Evolutionary conservation across 1,140 invertebrate species (phyloP), one percentile per base, ranked within the genome.

Genomic region (Temnothorax curvispinosus): DNA sequence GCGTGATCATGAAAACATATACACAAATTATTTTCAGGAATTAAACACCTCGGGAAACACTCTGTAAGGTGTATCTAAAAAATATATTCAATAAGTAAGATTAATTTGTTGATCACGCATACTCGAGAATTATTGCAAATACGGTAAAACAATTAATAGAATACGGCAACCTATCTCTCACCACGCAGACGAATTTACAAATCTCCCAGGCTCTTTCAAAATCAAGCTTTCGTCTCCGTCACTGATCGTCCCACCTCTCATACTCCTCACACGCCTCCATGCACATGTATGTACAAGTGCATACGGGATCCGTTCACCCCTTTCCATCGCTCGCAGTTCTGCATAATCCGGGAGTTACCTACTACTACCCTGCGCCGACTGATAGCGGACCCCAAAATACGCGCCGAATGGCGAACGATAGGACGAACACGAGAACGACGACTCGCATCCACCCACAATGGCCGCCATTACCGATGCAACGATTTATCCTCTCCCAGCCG

Each of bases 271-370:
- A 41, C 80, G 52, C 21, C 38, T 50, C 8, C 54, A 74, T 71
- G 64, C 38, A 71, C 76, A 78, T 69, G 64, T 64, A 80, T 47
- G 65, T 58, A 75, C 80, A 60, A 75, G 69, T 84, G 80, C 80
- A 84, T 69, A 47, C 75, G 54, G 56, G 38, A 82, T 77, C 52
- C 50, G 27, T 87, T 58, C 64, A 41, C 71, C 58, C 13, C 77
- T 50, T 90, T 35, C 60, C 67, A 78, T 77, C 65, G 50, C 74
- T 60, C 87, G 71, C 78, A 78, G 90, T 85, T 94, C 91, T 93
- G 93, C 93, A 94, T 95, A 95, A 95, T 94, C 94, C 90, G 91
- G 90, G 91, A 93, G 88, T 90, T 90, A 88, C 81, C 89, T 91
- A 88, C 90, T 89, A 88, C 69, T 85, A 77, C 85, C 87, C 91